Percentiles rank a stretch among this genome's conserved stretches.
phyloP scores from a whole-genome alignment of 1,140 invertebrate species.

The Orchesella cincta region DNA sequence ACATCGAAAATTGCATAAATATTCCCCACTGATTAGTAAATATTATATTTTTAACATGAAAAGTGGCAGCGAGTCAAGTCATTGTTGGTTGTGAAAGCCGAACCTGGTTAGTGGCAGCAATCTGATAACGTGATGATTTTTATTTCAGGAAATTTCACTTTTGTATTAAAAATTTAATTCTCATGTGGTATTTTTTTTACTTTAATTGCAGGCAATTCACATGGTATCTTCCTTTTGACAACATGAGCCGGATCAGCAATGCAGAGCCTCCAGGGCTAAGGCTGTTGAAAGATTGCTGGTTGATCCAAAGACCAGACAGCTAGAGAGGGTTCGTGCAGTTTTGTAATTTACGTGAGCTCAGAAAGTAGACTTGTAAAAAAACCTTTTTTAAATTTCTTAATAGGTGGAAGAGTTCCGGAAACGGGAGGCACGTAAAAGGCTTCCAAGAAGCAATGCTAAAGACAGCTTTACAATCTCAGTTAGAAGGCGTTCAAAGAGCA shows the following conservation, averaged over 20 bases:
- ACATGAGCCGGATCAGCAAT: slow-evolving; percentile 52
- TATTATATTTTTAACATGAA: neutral
- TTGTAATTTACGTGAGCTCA: neutral
- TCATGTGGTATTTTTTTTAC: neutral
- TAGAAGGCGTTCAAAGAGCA: slow-evolving; percentile 94
- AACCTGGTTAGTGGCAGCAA: neutral
- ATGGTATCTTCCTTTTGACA: slow-evolving; percentile 1
- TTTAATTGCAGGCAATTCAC: slow-evolving; percentile 50
- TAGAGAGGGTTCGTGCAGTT: slow-evolving; percentile 78
- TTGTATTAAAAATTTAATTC: neutral
- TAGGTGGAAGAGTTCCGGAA: slow-evolving; percentile 82
- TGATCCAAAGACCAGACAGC: slow-evolving; percentile 92
- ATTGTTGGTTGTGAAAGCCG: slow-evolving; percentile 3
- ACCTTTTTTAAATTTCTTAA: slow-evolving; percentile 29
- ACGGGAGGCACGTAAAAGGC: slow-evolving; percentile 76
- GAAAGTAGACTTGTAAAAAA: neutral
- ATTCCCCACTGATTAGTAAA: no score
- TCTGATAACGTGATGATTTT: neutral
- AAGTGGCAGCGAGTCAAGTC: neutral
- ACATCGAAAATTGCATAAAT: no score
- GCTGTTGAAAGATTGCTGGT: slow-evolving; percentile 90
- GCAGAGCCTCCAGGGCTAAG: slow-evolving; percentile 81
- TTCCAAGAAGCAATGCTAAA: slow-evolving; percentile 96
- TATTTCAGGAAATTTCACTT: neutral
- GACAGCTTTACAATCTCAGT: slow-evolving; percentile 96